Conservation (phyloP, 2,113 vertebrate genomes). For the Lepus europaeus region DNA sequence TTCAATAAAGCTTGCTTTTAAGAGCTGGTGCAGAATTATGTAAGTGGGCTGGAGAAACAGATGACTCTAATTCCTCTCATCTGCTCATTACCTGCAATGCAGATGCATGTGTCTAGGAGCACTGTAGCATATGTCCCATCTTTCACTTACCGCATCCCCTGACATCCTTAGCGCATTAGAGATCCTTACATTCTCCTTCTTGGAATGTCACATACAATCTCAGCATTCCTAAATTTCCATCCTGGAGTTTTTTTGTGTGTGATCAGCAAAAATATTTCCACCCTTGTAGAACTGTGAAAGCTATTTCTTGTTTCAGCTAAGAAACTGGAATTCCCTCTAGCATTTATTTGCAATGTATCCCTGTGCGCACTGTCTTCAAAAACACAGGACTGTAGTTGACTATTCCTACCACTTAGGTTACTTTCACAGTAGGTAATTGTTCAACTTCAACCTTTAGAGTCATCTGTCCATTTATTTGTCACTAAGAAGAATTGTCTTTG, state of each 20-base stretch:
- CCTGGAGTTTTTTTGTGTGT: background rate
- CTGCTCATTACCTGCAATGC: constrained; percentile 64
- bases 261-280: constrained; percentile 21
- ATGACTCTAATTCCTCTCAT: constrained; percentile 71
- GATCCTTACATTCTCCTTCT: constrained; percentile 24
- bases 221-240: constrained; percentile 41
- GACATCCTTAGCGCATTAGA: background rate
- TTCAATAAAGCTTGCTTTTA: constrained; percentile 53
- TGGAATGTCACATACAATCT: background rate
- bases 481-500: background rate
- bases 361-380: background rate
- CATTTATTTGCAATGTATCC: background rate
- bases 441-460: background rate
- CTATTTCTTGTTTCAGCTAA: constrained; percentile 35
- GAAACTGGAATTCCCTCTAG: background rate
- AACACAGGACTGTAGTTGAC: background rate
- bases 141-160: constrained; percentile 18
- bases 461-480: background rate
- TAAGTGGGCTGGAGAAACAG: constrained; percentile 79
- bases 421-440: background rate
- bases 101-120: background rate
- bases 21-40: constrained; percentile 60
- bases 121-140: background rate
- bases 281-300: background rate
- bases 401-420: background rate